Conservation (phyloP, 2,888 invertebrate species). For the Chymomyza caudatula region DNA sequence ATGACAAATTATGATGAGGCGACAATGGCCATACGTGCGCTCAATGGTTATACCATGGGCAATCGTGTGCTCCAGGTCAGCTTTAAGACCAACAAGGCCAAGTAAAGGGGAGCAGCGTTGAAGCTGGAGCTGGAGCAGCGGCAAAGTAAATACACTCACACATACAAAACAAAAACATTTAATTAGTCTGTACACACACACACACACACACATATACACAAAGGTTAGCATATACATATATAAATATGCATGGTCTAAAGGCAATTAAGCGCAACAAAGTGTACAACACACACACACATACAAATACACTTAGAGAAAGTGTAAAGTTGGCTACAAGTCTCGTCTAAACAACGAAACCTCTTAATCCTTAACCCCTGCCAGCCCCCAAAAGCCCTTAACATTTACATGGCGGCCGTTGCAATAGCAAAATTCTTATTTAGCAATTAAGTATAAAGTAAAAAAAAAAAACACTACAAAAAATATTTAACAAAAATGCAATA, state of each 20-base stretch:
- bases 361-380: not conserved
- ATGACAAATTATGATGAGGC: slow-evolving; percentile 99
- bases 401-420: slow-evolving; percentile 43
- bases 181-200: slow-evolving; percentile 7
- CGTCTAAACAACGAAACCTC: slow-evolving; percentile 55
- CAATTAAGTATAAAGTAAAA: slow-evolving; percentile 51
- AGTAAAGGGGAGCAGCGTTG: slow-evolving; percentile 62
- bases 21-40: slow-evolving; percentile 94
- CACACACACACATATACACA: slow-evolving; percentile 25
- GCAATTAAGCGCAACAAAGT: slow-evolving; percentile 63
- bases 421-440: slow-evolving; percentile 68
- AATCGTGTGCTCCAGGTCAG: slow-evolving; percentile 98
- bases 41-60: slow-evolving; percentile 96
- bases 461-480: not conserved
- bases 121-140: slow-evolving; percentile 3
- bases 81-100: slow-evolving; percentile 94
- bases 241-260: slow-evolving; percentile 65
- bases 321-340: slow-evolving; percentile 15
- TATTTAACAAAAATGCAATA: not conserved
- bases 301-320: not conserved
- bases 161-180: slow-evolving; percentile 2
- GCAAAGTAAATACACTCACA: slow-evolving; percentile 12
- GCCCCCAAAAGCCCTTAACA: not conserved
- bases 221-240: slow-evolving; percentile 49
- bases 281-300: slow-evolving; percentile 13